Base-by-base conservation (phyloP, 2,888 invertebrate genomes). In the Charanyca ferruginea region DNA sequence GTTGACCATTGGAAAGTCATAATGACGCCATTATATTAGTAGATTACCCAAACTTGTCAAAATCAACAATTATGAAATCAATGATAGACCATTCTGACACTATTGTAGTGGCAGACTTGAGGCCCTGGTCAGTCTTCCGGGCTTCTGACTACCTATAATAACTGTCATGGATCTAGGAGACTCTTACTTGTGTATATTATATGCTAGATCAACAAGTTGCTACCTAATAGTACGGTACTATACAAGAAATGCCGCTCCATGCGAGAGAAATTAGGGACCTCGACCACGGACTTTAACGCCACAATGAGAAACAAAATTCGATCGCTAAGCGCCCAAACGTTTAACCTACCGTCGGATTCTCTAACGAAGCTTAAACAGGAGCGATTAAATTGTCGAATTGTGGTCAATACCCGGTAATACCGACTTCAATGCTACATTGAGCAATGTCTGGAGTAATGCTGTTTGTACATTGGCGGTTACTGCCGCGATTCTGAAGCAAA, bases 321-420 rank as follows among this genome's bases (percentile, higher is more conserved):
- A 32, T 20, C 23, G 59, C 13, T 51, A 71, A 67, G 13, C 58
- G 32, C 32, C n/a, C 35, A 41, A 49, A 71, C 16, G 22, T 7
- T 23, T 62, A 52, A 72, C 72, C 62, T 61, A 67, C 63, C 51
- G 63, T 32, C n/a, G 52, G 6, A 62, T 62, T 47, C n/a, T 25
- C 52, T 61, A 72, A 71, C 61, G 72, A 67, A 67, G 72, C 72
- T 20, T 22, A 23, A 38, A 71, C 9, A 20, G 23, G 7, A 5
- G 2, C 32, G 60, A 61, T 71, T 67, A 71, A 71, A 47, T 61
- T 61, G 60, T 72, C 67, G 32, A 67, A 51, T 71, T 71, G 51
- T 52, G 67, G 72, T 67, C 67, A 71, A 52, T 42, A 65, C 45
- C 22, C 32, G n/a, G 54, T 51, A 38, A 47, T 42, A 25, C 32